A percentile compares a stretch with the other conserved stretches of the same genome.
phyloP scores from a whole-genome alignment of 35 echinoderm and acorn worm genomes.

The Ptychodera flava region DNA sequence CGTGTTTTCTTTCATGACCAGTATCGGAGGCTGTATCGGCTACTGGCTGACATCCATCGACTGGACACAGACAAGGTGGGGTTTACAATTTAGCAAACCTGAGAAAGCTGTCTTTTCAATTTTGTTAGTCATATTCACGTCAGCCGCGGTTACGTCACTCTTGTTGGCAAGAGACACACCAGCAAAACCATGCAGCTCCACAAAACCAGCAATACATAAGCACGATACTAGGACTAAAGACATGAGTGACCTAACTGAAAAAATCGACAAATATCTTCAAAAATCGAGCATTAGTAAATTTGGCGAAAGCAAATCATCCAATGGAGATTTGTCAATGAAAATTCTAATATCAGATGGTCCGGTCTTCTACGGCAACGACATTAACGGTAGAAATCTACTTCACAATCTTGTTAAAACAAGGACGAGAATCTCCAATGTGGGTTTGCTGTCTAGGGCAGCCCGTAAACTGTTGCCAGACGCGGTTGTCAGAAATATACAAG shows the following conservation, averaged over 20 bases:
- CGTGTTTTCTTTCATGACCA: conserved; percentile 78
- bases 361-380: background rate
- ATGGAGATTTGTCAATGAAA: background rate
- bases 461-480: background rate
- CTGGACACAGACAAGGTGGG: conserved; percentile 47
- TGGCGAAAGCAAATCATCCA: background rate
- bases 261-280: background rate
- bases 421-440: background rate
- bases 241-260: background rate
- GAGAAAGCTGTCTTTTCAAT: conserved; percentile 66
- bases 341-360: background rate
- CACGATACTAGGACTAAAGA: background rate
- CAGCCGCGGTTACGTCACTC: conserved; percentile 29
- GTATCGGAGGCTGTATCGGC: conserved; percentile 72
- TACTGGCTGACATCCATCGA: conserved; percentile 67
- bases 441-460: background rate
- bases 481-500: background rate
- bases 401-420: background rate
- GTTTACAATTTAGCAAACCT: conserved; percentile 42
- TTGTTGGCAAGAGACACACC: conserved; percentile 57
- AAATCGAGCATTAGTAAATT: background rate
- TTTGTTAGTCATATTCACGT: conserved; percentile 41
- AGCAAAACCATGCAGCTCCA: background rate
- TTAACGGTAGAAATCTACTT: background rate
- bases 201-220: background rate